A percentile compares a stretch with the other conserved stretches of the same genome.
Conservation (phyloP, 2,888 invertebrate genomes). For the Andricus quercusramuli region DNA sequence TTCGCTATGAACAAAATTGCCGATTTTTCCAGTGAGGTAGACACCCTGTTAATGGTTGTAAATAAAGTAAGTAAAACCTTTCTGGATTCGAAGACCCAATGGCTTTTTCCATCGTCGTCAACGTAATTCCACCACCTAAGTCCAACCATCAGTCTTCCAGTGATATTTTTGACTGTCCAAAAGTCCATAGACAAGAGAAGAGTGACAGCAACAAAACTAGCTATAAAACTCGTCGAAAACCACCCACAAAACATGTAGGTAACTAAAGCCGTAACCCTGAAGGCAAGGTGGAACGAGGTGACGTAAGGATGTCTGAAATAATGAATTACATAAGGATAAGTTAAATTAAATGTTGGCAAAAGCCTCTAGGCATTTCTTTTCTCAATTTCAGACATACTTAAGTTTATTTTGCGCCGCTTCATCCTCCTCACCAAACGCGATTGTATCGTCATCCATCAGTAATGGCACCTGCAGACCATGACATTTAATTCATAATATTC, state of each 20-base stretch:
- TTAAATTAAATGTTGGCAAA: background rate
- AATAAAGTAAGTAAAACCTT: conserved; percentile 82
- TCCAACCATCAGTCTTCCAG: conserved; percentile 96
- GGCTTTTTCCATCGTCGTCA: conserved; percentile 97
- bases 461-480: conserved; percentile 85
- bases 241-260: conserved; percentile 94
- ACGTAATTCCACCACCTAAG: conserved; percentile 99
- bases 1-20: no score
- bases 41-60: background rate
- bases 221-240: conserved; percentile 95
- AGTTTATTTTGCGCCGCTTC: conserved; percentile 79
- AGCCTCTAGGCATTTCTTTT: background rate
- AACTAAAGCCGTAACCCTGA: conserved; percentile 90
- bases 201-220: conserved; percentile 95
- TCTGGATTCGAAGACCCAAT: conserved; percentile 98
- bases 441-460: conserved; percentile 90
- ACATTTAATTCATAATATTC: background rate
- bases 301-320: conserved; percentile 93
- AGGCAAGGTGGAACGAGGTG: conserved; percentile 93
- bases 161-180: conserved; percentile 99
- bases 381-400: conserved; percentile 70
- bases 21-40: no score
- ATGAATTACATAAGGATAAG: conserved; percentile 11
- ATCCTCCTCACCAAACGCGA: conserved; percentile 93
- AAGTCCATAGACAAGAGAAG: conserved; percentile 97